Conservation (phyloP, 1,140 invertebrate genomes). For the Penaeus japonicus region DNA sequence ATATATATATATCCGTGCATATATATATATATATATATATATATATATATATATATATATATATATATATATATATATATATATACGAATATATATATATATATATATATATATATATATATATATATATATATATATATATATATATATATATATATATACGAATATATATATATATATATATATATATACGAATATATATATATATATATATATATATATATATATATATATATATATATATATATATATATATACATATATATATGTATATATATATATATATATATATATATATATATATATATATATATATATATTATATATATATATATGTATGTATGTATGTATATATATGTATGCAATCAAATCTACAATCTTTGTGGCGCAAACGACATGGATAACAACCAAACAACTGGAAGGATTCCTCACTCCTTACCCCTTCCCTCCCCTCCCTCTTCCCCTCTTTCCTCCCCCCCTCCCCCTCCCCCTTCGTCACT, state of each 20-base stretch:
- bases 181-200: neutral
- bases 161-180: constrained; percentile 5
- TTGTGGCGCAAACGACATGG: neutral
- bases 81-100: neutral
- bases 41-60: neutral
- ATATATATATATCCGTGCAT: neutral
- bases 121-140: neutral
- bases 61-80: too few relatives aligned
- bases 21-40: neutral
- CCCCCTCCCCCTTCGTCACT: too few relatives aligned
- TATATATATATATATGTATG: neutral
- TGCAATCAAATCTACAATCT: neutral
- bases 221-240: constrained; percentile 1
- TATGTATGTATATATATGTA: neutral
- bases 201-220: constrained; percentile 9
- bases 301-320: neutral
- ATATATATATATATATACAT: neutral
- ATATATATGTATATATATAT: neutral
- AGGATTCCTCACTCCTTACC: neutral
- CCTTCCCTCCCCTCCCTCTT: too few relatives aligned
- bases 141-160: neutral
- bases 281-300: neutral
- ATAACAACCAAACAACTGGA: neutral
- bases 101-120: neutral
- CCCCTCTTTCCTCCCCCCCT: too few relatives aligned